phyloP scores from a whole-genome alignment of 1,140 invertebrate genomes.

The Pseudoatta argentina region DNA sequence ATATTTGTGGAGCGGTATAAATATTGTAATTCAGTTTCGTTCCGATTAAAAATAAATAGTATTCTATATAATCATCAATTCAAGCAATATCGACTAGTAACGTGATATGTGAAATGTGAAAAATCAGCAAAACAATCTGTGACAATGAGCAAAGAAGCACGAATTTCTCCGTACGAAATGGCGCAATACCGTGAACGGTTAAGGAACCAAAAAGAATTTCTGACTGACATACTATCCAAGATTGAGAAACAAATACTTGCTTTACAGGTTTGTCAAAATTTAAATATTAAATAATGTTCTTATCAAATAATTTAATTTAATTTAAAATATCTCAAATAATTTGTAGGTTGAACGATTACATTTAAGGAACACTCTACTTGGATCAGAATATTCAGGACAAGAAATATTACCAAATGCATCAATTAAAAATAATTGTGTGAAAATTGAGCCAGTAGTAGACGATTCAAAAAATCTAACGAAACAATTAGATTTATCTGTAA shows the following conservation, averaged over 20 bases:
- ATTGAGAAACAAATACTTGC: constrained; percentile 80
- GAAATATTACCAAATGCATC: neutral
- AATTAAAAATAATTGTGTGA: neutral
- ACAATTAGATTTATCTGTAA: constrained; percentile 64
- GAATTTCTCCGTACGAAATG: constrained; percentile 8
- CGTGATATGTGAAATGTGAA: neutral
- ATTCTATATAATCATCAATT: neutral
- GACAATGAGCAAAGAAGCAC: constrained; percentile 29
- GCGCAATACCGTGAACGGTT: constrained; percentile 37
- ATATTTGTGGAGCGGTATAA: neutral
- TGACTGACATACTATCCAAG: constrained; percentile 74
- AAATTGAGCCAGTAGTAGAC: neutral
- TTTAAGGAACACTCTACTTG: constrained; percentile 71
- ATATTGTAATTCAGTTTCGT: neutral
- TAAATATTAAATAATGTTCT: neutral
- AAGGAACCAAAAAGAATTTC: constrained; percentile 74
- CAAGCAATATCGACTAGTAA: neutral
- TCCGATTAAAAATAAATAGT: neutral
- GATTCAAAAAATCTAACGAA: neutral
- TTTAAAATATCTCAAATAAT: neutral
- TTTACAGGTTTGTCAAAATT: constrained; percentile 75
- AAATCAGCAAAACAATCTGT: neutral
- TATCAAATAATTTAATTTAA: neutral
- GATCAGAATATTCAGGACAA: neutral
- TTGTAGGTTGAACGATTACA: constrained; percentile 82